Conservation (phyloP, 2,113 vertebrate genomes). For the Nyctereutes procyonoides region DNA sequence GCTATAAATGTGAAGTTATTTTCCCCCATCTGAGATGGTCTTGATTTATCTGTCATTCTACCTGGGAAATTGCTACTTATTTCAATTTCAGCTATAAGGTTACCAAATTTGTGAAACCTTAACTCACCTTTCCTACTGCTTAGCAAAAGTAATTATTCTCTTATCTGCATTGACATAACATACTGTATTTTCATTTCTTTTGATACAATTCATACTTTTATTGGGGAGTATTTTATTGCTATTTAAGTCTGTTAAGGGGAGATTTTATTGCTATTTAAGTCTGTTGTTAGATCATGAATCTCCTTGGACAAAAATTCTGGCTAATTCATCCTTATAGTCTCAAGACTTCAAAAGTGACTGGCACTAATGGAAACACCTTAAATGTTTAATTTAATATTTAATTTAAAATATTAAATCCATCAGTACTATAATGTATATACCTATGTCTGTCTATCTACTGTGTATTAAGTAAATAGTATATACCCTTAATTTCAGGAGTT, state of each 20-base stretch:
- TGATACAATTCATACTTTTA: neutral
- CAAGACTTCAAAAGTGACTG: slow-evolving; percentile 2
- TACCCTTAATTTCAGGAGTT: neutral
- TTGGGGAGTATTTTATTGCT: neutral
- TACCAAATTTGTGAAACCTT: neutral
- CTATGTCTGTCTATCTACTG: neutral
- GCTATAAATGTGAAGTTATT: neutral
- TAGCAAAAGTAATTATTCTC: neutral
- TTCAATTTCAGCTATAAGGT: neutral
- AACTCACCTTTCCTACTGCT: neutral
- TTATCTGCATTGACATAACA: neutral
- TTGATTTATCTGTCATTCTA: neutral
- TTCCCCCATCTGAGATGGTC: neutral
- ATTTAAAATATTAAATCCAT: neutral
- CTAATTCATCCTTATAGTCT: neutral
- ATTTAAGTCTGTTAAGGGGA: neutral
- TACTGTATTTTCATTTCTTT: neutral
- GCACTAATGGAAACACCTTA: neutral
- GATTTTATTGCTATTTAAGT: neutral
- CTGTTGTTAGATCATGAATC: neutral
- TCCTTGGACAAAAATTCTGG: neutral
- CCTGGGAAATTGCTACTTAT: neutral
- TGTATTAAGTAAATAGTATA: neutral
- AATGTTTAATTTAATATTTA: neutral
- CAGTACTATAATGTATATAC: neutral